phyloP scores from a whole-genome alignment of 2,113 vertebrate species.

The Phaetusa simplex region DNA sequence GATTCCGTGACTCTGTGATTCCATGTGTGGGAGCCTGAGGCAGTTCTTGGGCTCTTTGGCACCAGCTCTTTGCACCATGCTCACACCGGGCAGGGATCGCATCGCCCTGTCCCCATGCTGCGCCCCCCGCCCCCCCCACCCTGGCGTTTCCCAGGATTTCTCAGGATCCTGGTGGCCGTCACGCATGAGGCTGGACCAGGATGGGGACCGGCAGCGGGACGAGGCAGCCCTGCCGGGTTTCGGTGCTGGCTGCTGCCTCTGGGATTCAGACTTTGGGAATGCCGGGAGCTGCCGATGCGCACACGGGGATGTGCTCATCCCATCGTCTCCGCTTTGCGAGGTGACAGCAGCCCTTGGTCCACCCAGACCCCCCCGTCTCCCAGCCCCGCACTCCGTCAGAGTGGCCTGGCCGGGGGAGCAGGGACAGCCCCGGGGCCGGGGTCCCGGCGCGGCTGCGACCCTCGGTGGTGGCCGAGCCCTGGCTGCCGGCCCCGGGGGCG shows the following conservation, averaged over 20 bases:
- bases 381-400: neutral
- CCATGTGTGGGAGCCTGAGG: neutral
- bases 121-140: neutral
- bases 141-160: neutral
- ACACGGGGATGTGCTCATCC: neutral
- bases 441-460: neutral
- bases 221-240: neutral
- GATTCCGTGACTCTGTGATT: neutral
- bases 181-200: rapidly evolving
- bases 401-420: too few relatives aligned
- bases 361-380: neutral
- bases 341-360: rapidly evolving
- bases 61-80: neutral
- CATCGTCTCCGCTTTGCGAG: rapidly evolving
- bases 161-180: neutral
- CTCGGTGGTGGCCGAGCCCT: rapidly evolving
- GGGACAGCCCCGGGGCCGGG: rapidly evolving
- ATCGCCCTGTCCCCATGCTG: neutral
- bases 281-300: rapidly evolving
- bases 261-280: rapidly evolving
- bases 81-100: neutral
- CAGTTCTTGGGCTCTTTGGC: neutral
- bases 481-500: neutral
- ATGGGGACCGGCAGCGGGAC: too few relatives aligned
- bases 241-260: rapidly evolving